Evolutionary conservation across 1,140 invertebrate species (phyloP).

Genomic region (Trichogramma pretiosum): DNA sequence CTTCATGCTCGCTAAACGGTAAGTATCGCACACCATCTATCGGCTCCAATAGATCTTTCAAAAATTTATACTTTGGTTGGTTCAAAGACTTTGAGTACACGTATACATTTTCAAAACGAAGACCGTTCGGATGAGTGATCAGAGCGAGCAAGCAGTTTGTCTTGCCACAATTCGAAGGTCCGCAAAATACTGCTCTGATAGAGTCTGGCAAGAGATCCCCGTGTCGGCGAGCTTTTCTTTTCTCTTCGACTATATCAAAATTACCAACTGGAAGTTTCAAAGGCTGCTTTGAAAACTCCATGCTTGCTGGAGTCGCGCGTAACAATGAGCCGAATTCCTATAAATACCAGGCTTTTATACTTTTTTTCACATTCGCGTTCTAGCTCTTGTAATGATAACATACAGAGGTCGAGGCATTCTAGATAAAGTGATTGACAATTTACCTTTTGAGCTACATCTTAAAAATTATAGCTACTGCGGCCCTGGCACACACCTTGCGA

Average conservation of each 20-base stretch:
- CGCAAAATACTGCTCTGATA: conserved; percentile 21
- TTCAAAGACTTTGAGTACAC: conserved; percentile 14
- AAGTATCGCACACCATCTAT: conserved; percentile 10
- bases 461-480: conserved; percentile 28
- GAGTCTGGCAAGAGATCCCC: conserved; percentile 18
- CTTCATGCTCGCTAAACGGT: conserved; percentile 29
- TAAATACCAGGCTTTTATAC: conserved; percentile 3
- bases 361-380: too few species aligned
- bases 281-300: conserved; percentile 20
- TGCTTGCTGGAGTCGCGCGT: background rate
- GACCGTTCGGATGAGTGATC: conserved; percentile 3
- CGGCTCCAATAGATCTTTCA: conserved; percentile 1
- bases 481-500: conserved; percentile 35
- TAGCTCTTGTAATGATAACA: background rate
- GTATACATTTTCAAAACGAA: conserved; percentile 11
- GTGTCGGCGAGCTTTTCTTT: conserved; percentile 11
- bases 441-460: conserved; percentile 33
- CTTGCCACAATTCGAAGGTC: conserved; percentile 24
- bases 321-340: background rate
- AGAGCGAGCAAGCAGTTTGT: conserved; percentile 14
- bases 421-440: conserved; percentile 26
- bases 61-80: too few species aligned
- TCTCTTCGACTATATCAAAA: background rate
- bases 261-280: conserved; percentile 7
- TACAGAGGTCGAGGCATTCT: conserved; percentile 22